Conservation (phyloP, 2,797 vertebrate species). For the Cetoscarus ocellatus region DNA sequence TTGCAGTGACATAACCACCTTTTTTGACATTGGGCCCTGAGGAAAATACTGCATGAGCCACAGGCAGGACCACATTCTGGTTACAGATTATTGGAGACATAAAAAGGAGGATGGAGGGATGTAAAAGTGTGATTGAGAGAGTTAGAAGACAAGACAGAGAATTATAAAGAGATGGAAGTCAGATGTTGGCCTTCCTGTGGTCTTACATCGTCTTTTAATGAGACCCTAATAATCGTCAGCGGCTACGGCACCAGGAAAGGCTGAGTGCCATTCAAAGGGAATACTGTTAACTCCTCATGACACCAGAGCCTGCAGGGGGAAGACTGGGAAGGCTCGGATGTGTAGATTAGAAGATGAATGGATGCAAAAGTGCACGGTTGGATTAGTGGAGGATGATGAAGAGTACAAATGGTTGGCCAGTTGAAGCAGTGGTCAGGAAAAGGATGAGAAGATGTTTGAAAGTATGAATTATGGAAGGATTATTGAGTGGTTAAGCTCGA, state of each 20-base stretch:
- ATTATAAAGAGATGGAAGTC: slow-evolving; percentile 24
- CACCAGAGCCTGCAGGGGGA: slow-evolving; percentile 33
- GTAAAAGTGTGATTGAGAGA: slow-evolving; percentile 36
- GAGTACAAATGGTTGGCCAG: slow-evolving; percentile 12
- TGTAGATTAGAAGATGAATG: slow-evolving; percentile 50
- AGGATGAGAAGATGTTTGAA: slow-evolving; percentile 4
- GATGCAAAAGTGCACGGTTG: slow-evolving; percentile 35
- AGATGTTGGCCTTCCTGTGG: slow-evolving; percentile 50
- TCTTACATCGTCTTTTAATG: slow-evolving; percentile 74
- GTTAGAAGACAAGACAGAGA: slow-evolving; percentile 22
- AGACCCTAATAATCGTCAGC: slow-evolving; percentile 63
- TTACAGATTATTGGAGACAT: slow-evolving; percentile 26
- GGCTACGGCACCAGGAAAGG: slow-evolving; percentile 38
- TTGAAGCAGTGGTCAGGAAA: slow-evolving; percentile 42
- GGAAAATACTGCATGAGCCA: slow-evolving; percentile 33
- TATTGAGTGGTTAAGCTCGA: slow-evolving; percentile 4
- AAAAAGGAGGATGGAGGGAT: slow-evolving; percentile 16
- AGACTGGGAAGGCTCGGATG: slow-evolving; percentile 26
- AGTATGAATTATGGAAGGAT: slow-evolving; percentile 12
- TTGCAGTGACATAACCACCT: neutral
- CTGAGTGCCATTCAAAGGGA: slow-evolving; percentile 64
- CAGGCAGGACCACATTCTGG: slow-evolving; percentile 16
- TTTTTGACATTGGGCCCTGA: slow-evolving; percentile 11
- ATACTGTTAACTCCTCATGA: slow-evolving; percentile 59
- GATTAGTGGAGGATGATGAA: slow-evolving; percentile 47